A percentile compares a stretch with the other conserved stretches of the same genome.
Evolutionary conservation across 1,140 invertebrate species (phyloP).

Genomic region (Temnothorax nylanderi): DNA sequence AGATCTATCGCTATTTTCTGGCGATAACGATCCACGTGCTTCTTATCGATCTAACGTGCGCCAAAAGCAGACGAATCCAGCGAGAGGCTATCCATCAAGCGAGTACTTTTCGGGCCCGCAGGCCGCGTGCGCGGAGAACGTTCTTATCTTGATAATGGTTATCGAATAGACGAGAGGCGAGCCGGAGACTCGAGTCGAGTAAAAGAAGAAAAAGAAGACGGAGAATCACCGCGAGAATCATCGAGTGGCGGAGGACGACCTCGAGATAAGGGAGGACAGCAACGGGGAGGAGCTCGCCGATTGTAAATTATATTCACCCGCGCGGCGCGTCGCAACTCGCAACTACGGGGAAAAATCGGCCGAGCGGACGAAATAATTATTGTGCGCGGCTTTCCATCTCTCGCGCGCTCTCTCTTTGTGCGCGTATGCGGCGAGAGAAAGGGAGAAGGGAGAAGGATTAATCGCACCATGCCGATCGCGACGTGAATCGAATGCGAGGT

Average conservation of each 20-base stretch:
- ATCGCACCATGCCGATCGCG: conserved; percentile 62
- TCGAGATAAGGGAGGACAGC: conserved; percentile 67
- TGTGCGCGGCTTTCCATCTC: conserved; percentile 10
- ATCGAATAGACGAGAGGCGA: conserved; percentile 33
- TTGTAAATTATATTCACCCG: conserved; percentile 67
- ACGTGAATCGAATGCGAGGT: conserved; percentile 34
- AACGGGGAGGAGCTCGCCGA: conserved; percentile 48
- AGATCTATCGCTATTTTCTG: background rate
- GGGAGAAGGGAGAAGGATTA: conserved; percentile 54
- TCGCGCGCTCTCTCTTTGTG: background rate
- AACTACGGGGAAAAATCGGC: conserved; percentile 54
- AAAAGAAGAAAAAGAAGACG: background rate
- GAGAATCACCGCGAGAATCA: conserved; percentile 47
- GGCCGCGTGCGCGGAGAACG: conserved; percentile 17
- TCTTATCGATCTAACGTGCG: conserved; percentile 39
- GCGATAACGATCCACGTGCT: background rate
- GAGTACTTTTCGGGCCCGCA: conserved; percentile 5
- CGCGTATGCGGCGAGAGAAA: background rate
- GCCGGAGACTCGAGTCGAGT: conserved; percentile 10
- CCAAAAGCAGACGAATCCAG: conserved; percentile 45
- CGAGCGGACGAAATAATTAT: conserved; percentile 70
- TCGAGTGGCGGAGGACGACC: conserved; percentile 60
- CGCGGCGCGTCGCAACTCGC: background rate
- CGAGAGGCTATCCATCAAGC: conserved; percentile 21
- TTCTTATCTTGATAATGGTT: conserved; percentile 66